These are phyloP conservation scores for Ochropleura leucogaster DNA, from an alignment of 2,888 invertebrate genomes.

Conservation along the genomic window DNA sequence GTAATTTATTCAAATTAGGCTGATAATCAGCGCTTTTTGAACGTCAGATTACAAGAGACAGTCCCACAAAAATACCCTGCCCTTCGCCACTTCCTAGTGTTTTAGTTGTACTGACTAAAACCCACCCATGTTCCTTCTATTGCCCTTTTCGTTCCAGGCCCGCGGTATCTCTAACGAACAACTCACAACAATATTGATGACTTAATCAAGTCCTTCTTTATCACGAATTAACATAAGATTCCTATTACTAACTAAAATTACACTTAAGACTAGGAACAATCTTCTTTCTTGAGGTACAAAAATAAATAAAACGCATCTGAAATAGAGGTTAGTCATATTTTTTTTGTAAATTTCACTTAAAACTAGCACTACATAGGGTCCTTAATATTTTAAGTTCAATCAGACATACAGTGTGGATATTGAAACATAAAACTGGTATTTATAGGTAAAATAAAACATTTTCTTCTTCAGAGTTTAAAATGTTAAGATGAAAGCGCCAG, in stretches of 20 bases:
- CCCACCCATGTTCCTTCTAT: too few species aligned
- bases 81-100: too few species aligned
- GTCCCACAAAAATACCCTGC: too few species aligned
- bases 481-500: too few species aligned
- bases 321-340: conserved; percentile 61
- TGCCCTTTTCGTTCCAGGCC: too few species aligned
- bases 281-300: conserved; percentile 88
- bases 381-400: not conserved
- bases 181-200: too few species aligned
- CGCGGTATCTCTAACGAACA: too few species aligned
- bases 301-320: conserved; percentile 79
- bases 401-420: not conserved
- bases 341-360: conserved; percentile 57
- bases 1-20: too few species aligned
- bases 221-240: not conserved
- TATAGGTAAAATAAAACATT: not conserved
- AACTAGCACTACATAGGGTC: conserved; percentile 50
- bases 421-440: not conserved
- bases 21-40: too few species aligned
- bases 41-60: too few species aligned
- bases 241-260: conserved; percentile 2
- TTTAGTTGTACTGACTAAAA: too few species aligned
- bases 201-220: not conserved
- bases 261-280: conserved; percentile 77
- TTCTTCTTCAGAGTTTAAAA: not conserved